Evolutionary conservation across 2,113 vertebrate genomes (phyloP).

Genomic region (Pedetes capensis): DNA sequence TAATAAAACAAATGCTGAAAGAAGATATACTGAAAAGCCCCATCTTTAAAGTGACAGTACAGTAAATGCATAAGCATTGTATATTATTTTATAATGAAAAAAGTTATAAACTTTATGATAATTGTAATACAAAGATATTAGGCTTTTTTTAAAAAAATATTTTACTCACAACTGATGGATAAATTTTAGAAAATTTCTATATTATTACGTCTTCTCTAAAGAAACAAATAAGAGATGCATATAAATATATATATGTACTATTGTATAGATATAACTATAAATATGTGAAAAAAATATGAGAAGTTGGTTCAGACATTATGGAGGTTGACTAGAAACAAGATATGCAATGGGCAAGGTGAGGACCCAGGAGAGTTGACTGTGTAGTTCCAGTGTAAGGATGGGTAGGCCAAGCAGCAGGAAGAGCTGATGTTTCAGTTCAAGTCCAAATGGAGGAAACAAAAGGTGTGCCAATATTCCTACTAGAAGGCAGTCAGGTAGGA

Average conservation of each 20-base stretch:
- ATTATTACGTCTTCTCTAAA: neutral
- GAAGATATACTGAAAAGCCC: neutral
- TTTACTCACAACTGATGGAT: neutral
- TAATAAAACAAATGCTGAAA: neutral
- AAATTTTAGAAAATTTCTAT: neutral
- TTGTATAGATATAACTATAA: neutral
- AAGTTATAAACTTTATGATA: neutral
- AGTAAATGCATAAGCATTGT: neutral
- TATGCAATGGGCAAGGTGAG: fast-evolving
- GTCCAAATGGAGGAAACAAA: neutral
- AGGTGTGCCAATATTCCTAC: fast-evolving
- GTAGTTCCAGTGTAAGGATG: neutral
- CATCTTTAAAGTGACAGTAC: neutral
- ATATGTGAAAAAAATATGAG: neutral
- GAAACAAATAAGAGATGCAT: neutral
- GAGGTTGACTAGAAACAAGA: too few species aligned
- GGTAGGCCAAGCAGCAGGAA: neutral
- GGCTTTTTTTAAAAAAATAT: neutral
- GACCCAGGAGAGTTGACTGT: neutral
- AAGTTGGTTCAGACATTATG: neutral
- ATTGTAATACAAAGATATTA: neutral
- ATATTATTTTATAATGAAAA: neutral
- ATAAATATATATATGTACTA: neutral
- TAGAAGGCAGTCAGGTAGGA: neutral
- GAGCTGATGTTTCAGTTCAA: neutral